Evolutionary conservation across 2,888 invertebrate genomes (phyloP), one percentile per base, ranked within the genome.

Genomic region (Anthophora plumipes): DNA sequence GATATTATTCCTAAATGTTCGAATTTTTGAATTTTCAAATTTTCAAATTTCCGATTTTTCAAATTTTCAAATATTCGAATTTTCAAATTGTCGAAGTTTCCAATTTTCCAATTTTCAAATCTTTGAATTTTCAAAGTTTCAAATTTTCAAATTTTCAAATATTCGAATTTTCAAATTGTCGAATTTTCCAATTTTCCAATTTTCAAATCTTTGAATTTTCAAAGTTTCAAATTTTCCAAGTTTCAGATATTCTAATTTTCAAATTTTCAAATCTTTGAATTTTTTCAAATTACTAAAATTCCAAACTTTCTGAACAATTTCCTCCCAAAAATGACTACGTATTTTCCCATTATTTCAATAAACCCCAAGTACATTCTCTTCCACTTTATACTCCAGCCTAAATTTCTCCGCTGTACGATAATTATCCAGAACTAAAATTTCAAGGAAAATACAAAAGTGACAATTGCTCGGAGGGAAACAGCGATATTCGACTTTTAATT

Each of bases 401-500:
- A 11, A 7, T 50, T 14, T 25, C n/a, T 1, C 9, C 11, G 11
- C 61, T 14, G 22, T 3, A 7, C 14, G 22, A 61, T 41, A 71
- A 63, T 71, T 46, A 20, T 4, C 59, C 50, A 1, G 22, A 39
- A 22, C 22, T 9, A 3, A 69, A 31, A 50, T 50, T 69, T 60
- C 63, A 14, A 11, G 5, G 5, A 4, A 46, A 12, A n/a, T n/a
- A 46, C 46, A 63, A 63, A 63, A 31, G 11, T 12, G 46, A 25
- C 46, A 7, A n/a, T n/a, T 12, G 41, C 6, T 31, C 52, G 31
- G 17, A 31, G 31, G 71, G 31, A 39, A 59, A 20, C 68, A 48
- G 25, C 14, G 20, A 48, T 60, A 60, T 66, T 46, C 52, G 60
- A 41, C 52, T 66, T 78, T 78, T 48, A 78, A 60, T 60, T 66